Conservation (phyloP, 2,888 invertebrate species). For the Pimpla rufipes region DNA sequence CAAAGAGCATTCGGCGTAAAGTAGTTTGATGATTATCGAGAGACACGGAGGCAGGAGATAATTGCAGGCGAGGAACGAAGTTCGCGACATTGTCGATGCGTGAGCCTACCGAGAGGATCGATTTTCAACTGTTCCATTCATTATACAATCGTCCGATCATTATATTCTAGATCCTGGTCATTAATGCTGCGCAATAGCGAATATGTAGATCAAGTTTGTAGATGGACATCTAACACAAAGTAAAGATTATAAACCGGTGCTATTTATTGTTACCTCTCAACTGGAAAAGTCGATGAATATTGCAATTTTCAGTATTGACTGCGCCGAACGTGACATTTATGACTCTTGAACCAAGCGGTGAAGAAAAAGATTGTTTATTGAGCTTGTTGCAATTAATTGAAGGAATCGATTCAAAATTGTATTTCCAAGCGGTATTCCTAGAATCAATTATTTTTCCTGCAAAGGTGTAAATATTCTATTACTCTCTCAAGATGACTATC, state of each 20-base stretch:
- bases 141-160: slow-evolving; percentile 2
- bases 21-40: slow-evolving; percentile 11
- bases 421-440: background rate
- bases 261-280: background rate
- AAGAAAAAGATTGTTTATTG: background rate
- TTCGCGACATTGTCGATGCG: background rate
- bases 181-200: background rate
- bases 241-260: background rate
- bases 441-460: background rate
- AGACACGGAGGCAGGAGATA: background rate
- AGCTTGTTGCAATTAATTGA: background rate
- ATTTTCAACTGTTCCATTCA: background rate
- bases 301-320: slow-evolving; percentile 7
- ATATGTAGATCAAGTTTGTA: slow-evolving; percentile 45
- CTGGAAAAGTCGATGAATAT: slow-evolving; percentile 9
- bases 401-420: background rate
- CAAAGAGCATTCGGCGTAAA: slow-evolving; percentile 7
- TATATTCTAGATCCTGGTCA: slow-evolving; percentile 23
- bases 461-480: no score
- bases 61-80: background rate
- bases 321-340: slow-evolving; percentile 30
- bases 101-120: background rate
- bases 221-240: slow-evolving; percentile 25
- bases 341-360: background rate
- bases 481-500: no score